phyloP scores from a whole-genome alignment of 30 jellyfish, hydroid and myxozoan genomes.

The Aurelia aurita region DNA sequence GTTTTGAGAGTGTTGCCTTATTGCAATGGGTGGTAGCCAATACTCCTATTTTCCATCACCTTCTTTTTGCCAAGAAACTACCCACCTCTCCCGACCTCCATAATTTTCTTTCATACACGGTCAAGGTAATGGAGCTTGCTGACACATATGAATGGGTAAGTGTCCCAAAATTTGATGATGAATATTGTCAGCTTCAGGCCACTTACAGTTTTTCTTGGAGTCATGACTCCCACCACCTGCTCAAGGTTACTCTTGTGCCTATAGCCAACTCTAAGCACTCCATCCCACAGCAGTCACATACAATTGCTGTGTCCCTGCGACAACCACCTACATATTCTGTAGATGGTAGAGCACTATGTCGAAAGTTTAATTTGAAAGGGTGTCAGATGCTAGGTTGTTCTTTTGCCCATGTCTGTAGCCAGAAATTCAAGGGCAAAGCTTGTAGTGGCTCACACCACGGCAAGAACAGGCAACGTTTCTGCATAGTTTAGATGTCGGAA shows the following conservation, averaged over 20 bases:
- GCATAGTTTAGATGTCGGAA: too few relatives aligned
- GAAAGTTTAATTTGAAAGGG: background rate
- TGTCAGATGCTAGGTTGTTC: background rate
- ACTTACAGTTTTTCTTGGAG: too few relatives aligned
- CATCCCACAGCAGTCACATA: background rate
- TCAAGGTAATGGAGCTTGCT: too few relatives aligned
- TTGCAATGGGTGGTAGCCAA: background rate
- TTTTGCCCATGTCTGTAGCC: background rate
- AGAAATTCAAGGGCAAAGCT: background rate
- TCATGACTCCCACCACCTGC: background rate
- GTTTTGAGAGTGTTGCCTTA: background rate
- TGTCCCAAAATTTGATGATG: conserved; percentile 2
- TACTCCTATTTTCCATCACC: background rate
- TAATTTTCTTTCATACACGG: background rate
- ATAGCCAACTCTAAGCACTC: background rate
- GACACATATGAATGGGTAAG: too few relatives aligned
- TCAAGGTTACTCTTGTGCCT: background rate
- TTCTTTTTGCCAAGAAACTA: background rate
- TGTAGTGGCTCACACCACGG: background rate
- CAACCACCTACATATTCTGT: background rate
- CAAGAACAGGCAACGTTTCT: too few relatives aligned
- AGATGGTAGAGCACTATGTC: background rate
- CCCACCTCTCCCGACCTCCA: too few relatives aligned
- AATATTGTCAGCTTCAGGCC: conserved; percentile 10
- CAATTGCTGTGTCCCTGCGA: background rate